A percentile compares a stretch with the other conserved stretches of the same genome.
These are phyloP conservation scores for Eufriesea mexicana DNA, from an alignment of 1,140 invertebrate species.

Conservation along the genomic window DNA sequence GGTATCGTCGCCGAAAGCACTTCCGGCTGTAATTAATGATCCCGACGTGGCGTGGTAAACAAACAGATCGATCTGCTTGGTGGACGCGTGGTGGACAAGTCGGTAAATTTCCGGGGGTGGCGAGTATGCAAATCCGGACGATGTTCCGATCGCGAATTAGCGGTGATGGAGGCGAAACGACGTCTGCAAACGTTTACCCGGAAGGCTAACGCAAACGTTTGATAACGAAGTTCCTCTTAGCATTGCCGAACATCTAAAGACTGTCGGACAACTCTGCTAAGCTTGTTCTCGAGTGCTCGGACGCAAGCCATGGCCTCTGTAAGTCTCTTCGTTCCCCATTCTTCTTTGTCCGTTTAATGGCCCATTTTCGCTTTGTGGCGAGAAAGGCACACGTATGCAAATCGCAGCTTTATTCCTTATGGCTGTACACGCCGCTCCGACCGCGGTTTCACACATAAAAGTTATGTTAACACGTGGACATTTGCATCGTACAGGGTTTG, in stretches of 20 bases:
- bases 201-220: conserved; percentile 40
- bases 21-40: neutral
- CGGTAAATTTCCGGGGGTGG: conserved; percentile 13
- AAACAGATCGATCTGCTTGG: conserved; percentile 38
- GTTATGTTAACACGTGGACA: neutral
- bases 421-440: too few species aligned
- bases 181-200: conserved; percentile 53
- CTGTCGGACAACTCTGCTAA: neutral
- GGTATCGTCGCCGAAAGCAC: neutral
- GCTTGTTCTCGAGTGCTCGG: neutral
- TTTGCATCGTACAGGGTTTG: neutral
- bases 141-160: conserved; percentile 47
- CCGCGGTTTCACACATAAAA: neutral
- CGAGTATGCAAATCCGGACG: conserved; percentile 49
- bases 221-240: conserved; percentile 31
- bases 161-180: conserved; percentile 4
- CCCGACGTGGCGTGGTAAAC: neutral
- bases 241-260: neutral
- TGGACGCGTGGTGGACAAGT: neutral
- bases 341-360: neutral
- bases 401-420: neutral
- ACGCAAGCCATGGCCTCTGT: neutral
- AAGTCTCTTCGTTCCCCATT: neutral
- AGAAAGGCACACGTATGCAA: neutral
- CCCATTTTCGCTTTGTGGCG: neutral